A percentile compares a stretch with the other conserved stretches of the same genome.
Evolutionary conservation across 2,797 vertebrate genomes (phyloP).

Genomic region (Epinephelus awoara): DNA sequence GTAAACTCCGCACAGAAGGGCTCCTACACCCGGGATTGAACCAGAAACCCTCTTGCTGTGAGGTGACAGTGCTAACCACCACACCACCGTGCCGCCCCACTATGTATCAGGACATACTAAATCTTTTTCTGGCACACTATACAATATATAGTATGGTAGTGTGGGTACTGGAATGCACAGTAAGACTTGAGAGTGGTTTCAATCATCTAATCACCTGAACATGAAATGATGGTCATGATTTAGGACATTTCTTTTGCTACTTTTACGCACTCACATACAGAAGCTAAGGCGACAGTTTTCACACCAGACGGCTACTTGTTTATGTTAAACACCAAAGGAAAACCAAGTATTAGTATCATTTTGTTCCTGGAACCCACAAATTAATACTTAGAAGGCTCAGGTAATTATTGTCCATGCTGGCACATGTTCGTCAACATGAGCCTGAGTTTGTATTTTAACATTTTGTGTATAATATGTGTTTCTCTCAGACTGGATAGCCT

Average conservation of each 20-base stretch:
- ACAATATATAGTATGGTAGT: too few relatives aligned
- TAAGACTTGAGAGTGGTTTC: neutral
- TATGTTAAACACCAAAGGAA: neutral
- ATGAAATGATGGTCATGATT: neutral
- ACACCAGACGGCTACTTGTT: neutral
- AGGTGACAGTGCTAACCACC: too few relatives aligned
- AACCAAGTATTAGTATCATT: neutral
- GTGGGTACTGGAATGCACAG: too few relatives aligned
- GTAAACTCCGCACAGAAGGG: too few relatives aligned
- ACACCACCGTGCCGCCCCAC: too few relatives aligned
- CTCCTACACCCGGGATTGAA: too few relatives aligned
- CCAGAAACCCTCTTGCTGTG: too few relatives aligned
- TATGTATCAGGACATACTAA: too few relatives aligned
- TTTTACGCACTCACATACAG: neutral
- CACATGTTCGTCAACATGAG: constrained; percentile 5
- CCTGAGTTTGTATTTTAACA: constrained; percentile 9
- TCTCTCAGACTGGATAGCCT: constrained; percentile 30
- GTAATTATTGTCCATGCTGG: neutral
- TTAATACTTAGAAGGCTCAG: neutral
- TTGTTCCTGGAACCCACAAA: neutral
- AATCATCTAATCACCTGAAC: neutral
- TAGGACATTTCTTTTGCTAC: neutral
- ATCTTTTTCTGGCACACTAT: too few relatives aligned
- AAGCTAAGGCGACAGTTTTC: neutral
- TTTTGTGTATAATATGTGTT: constrained; percentile 25